Evolutionary conservation across 2,888 invertebrate species (phyloP), one percentile per base, ranked within the genome.

Genomic region (Drosophila planitibia): DNA sequence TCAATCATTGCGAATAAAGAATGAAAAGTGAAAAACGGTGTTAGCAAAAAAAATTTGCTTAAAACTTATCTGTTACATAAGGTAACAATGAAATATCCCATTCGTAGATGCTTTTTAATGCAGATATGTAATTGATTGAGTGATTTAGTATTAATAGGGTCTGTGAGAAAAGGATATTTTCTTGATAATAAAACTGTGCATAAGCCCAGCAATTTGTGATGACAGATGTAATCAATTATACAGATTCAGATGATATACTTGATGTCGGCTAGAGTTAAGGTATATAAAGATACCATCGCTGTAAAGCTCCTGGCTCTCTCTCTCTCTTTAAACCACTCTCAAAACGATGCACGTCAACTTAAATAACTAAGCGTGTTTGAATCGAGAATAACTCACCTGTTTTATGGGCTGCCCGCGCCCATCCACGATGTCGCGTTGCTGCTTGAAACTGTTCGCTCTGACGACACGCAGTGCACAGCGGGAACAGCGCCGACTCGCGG

Each of bases 401-500:
- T 84, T 79, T 44, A 63, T 71, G 70, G 79, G 71, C 68, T 74
- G 70, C 76, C 76, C 77, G 57, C 53, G 75, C 47, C 85, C 87
- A 59, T 87, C 87, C 49, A 86, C 82, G 32, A 68, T 64, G 32
- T 89, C 89, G 37, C 71, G 60, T 5, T 80, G 86, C 58, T 73
- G 74, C 47, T 73, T 83, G 32, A 85, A 68, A 60, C 85, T 89
- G 30, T 70, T 73, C 28, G 49, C 86, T 28, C 87, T 68, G 10
- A 51, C 41, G 7, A 89, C 70, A 2, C 69, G 74, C 25, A 70
- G 72, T 0, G 76, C 66, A 47, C 81, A 70, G 14, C 67, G 63
- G 4, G 76, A 70, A 41, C 85, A 81, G 9, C 79, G 76, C 3
- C 69, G 76, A 10, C 70, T 89, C 47, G 88, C 74, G 9, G 89